phyloP scores from a whole-genome alignment of 2,113 vertebrate genomes.

The Phaethornis superciliosus region DNA sequence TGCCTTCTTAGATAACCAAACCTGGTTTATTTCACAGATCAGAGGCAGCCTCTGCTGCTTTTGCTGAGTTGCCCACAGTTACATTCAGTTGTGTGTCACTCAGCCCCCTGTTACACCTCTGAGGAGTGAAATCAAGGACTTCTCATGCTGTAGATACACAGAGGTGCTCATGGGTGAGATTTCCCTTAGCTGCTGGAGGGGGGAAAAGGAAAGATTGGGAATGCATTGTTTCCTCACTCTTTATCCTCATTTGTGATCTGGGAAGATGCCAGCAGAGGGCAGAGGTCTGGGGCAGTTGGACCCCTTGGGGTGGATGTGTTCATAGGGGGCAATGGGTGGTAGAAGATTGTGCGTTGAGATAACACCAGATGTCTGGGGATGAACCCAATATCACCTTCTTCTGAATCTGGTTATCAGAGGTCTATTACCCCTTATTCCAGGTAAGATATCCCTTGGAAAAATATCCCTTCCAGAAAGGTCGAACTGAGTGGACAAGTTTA shows the following conservation, averaged over 20 bases:
- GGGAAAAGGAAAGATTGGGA: background rate
- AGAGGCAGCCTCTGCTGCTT: background rate
- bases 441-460: background rate
- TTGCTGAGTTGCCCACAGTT: too few relatives aligned
- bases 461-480: background rate
- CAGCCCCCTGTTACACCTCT: background rate
- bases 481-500: background rate
- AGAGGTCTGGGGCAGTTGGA: background rate
- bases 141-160: background rate
- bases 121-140: background rate
- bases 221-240: background rate
- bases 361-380: background rate
- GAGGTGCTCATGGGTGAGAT: background rate
- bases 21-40: accelerated
- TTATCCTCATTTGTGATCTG: background rate
- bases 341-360: background rate
- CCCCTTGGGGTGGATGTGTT: background rate
- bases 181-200: background rate
- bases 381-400: background rate
- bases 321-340: background rate
- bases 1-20: accelerated
- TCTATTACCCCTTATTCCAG: background rate
- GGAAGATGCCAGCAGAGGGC: background rate
- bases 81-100: background rate
- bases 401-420: background rate